phyloP scores from a whole-genome alignment of 2,113 vertebrate genomes.

The Thalassoma bifasciatum region DNA sequence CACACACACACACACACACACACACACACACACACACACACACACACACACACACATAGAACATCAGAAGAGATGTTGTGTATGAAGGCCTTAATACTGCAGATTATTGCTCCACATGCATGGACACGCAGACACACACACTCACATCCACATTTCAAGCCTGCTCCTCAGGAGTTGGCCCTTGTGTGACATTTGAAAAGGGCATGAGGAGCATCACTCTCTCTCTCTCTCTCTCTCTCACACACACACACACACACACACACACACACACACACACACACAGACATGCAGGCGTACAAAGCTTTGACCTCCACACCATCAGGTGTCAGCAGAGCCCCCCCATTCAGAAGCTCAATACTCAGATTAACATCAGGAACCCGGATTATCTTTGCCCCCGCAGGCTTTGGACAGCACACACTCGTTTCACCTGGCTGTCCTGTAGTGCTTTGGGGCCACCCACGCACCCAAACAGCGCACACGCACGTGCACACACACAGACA shows the following conservation, averaged over 20 bases:
- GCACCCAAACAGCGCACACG: constrained; percentile 22
- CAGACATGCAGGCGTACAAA: constrained; percentile 31
- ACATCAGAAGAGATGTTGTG: constrained; percentile 43
- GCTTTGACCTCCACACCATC: constrained; percentile 75
- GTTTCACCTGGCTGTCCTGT: constrained; percentile 60
- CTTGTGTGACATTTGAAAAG: constrained; percentile 83
- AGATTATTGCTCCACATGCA: constrained; percentile 40
- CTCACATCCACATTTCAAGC: constrained; percentile 53
- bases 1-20: constrained; percentile 15
- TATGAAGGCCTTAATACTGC: constrained; percentile 64
- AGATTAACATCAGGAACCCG: constrained; percentile 76
- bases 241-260: constrained; percentile 37
- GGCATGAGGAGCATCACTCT: constrained; percentile 69
- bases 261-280: constrained; percentile 42
- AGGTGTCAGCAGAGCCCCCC: constrained; percentile 67
- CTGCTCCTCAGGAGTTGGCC: constrained; percentile 72
- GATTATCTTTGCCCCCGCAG: constrained; percentile 68
- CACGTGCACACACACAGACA: background rate
- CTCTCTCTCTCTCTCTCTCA: too few species aligned
- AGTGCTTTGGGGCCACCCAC: constrained; percentile 45
- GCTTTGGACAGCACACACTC: constrained; percentile 73
- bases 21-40: constrained; percentile 10
- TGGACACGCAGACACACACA: constrained; percentile 4
- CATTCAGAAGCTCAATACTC: constrained; percentile 70
- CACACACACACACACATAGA: constrained; percentile 12